Evolutionary conservation across 2,113 vertebrate genomes (phyloP), one percentile per base, ranked within the genome.

Genomic region (Cyphomyrus plagiostoma): DNA sequence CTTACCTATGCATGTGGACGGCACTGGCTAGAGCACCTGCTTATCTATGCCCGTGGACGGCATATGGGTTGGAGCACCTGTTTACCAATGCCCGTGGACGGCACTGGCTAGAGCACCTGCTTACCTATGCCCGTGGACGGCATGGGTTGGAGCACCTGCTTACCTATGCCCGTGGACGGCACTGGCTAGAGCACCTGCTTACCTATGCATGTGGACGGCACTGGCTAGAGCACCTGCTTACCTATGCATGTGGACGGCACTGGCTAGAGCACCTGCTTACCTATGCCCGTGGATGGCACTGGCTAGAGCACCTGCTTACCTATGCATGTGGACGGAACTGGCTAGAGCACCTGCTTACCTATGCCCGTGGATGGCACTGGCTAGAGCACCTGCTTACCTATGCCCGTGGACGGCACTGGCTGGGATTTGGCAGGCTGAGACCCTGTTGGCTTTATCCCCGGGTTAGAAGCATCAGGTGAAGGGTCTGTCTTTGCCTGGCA

Each of bases 151-250:
- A 62, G 0, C 23, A 3, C 58, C 58, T 26, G 23, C 95, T 95
- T 92, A 98, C 98, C 98, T 96, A 97, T 96, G 88, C 97, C 96
- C 89, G 96, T 96, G 90, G 97, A 97, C 9, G 95, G 95, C 4
- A 96, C 95, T 92, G 97, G 97, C 3, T 95, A 93, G 0, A 53
- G 52, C 15, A 53, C 52, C 52, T 4, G 52, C 52, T 53, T 53
- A 4, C 3, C 52, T 53, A 53, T 53, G 52, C 15, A 15, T 15
- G 3, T 17, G 52, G 52, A 53, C 52, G 1, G 52, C 52, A 53
- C 52, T 53, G 52, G 52, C 15, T 53, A 1, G 17, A 53, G 1
- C 5, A 21, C 53, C 17, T 21, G 53, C 5, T 56, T 56, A 21
- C 19, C 19, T 21, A 56, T 56, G 53, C 0, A 19, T 2, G 1